Base-by-base conservation (phyloP, 2,113 vertebrate genomes). In the Scatophagus argus region DNA sequence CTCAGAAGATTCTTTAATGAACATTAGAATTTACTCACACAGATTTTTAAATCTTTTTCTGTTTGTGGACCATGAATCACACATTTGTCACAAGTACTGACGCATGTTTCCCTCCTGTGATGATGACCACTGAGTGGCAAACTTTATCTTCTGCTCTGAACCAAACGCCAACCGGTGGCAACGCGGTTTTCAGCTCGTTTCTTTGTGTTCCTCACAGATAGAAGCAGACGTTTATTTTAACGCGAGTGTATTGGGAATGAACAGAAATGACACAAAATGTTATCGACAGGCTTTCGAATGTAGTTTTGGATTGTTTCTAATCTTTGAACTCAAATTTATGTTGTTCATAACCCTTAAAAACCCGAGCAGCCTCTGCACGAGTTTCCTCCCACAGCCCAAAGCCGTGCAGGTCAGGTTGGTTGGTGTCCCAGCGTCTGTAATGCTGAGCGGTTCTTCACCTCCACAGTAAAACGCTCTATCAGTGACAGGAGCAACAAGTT, bases 131-230 rank as follows among this genome's bases (percentile, higher is more conserved):
- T 38, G 16, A 74, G 70, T 54, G 38, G 44, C 77, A 69, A 74
- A 83, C 39, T 43, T 68, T 65, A 29, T 66, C 3, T 31, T 63
- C 34, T 14, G 62, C 63, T 51, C 64, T 68, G 34, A 77, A 52
- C 64, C 64, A 69, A 63, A 73, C 23, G 0, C 5, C 38, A 49
- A 11, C 39, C 10, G 8, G 21, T 21, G 51, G 55, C 8, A 5
- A 23, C 29, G 6, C 11, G 2, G 4, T 5, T 25, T 25, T 16
- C n/a, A 25, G 3, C 27, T 9, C 27, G 2, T 52, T 16, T 27
- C n/a, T 61, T 41, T 61, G 8, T 14, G 9, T 29, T 23, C 36
- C 1, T 27, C 36, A 16, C 13, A 39, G 36, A 41, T 3, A 61
- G 21, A 23, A 36, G 25, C 25, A 29, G 23, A n/a, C 7, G 21